Base-by-base conservation (phyloP, 2,888 invertebrate genomes). In the Sinelater perroti region DNA sequence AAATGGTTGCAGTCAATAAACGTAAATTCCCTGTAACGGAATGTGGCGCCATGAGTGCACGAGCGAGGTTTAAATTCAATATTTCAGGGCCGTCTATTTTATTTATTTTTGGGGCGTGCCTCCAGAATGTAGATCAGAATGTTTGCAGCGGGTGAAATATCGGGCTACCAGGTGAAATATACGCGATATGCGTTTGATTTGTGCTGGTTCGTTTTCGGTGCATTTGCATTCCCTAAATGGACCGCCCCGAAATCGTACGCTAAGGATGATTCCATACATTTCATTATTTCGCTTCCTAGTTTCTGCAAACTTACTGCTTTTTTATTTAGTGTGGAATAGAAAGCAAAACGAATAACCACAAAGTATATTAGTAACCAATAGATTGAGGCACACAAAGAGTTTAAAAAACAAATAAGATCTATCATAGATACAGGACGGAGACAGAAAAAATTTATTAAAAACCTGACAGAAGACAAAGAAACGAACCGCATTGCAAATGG, bases 1-100 rank as follows among this genome's bases (percentile, higher is more conserved):
- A 72, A 72, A 69, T 68, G 67, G 62, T 66, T 61, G 67, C 62
- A 69, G 67, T 70, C 68, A 68, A 69, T 70, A 69, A 68, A 70
- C 68, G 69, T 70, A 67, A 69, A 70, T 70, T 66, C 63, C 54
- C 56, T 59, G 57, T 60, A 52, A 46, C 36, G 45, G 52, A 52
- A 52, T 52, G 47, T 57, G 52, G 52, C 46, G 57, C 46, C 52
- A 40, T 52, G 46, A 57, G 52, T 52, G 46, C 57, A 57, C 47
- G 52, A 57, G 33, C 45, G 52, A 46, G 47, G 52, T 52, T 57
- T 52, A 52, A 52, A 52, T 57, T 57, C 52, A 57, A 57, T 52
- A 57, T 57, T 57, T 57, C 45, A 52, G 11, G 33, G 31, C 57
- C 47, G 46, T 47, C 36, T 40, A 57, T 52, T 57, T 57, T 52